A percentile compares a stretch with the other conserved stretches of the same genome.
phyloP scores from a whole-genome alignment of 2,797 vertebrate species.

The Enteromius thamalakanensis region DNA sequence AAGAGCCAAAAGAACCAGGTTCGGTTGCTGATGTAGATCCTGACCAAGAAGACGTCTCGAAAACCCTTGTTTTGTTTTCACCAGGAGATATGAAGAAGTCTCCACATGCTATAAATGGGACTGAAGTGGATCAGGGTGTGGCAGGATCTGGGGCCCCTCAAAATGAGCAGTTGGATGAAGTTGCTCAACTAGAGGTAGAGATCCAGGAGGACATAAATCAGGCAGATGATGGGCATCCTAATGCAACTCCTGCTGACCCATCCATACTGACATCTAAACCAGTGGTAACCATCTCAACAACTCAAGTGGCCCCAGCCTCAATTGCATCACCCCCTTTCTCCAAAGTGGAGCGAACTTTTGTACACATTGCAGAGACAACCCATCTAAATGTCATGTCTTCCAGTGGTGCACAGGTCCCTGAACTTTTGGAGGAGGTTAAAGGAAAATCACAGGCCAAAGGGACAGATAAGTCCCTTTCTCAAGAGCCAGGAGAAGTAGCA shows the following conservation, averaged over 20 bases:
- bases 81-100: conserved; percentile 94
- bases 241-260: background rate
- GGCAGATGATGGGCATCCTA: background rate
- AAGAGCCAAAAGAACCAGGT: conserved; percentile 80
- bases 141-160: conserved; percentile 80
- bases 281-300: conserved; percentile 4
- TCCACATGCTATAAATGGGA: conserved; percentile 79
- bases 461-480: conserved; percentile 61
- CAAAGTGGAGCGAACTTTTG: conserved; percentile 96
- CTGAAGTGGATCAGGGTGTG: conserved; percentile 85
- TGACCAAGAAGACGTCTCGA: conserved; percentile 95
- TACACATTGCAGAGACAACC: conserved; percentile 95
- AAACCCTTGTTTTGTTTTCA: conserved; percentile 95
- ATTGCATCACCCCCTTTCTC: conserved; percentile 89
- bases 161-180: conserved; percentile 81
- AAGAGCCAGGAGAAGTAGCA: conserved; percentile 59
- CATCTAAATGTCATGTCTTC: conserved; percentile 95
- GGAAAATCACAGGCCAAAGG: conserved; percentile 64
- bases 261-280: conserved; percentile 31
- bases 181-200: conserved; percentile 68
- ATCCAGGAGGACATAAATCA: conserved; percentile 39
- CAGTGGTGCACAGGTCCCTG: conserved; percentile 76
- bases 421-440: conserved; percentile 69
- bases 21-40: conserved; percentile 89
- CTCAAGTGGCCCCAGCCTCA: conserved; percentile 36